phyloP scores from a whole-genome alignment of 2,113 vertebrate genomes.

The Oceanodroma tethys region DNA sequence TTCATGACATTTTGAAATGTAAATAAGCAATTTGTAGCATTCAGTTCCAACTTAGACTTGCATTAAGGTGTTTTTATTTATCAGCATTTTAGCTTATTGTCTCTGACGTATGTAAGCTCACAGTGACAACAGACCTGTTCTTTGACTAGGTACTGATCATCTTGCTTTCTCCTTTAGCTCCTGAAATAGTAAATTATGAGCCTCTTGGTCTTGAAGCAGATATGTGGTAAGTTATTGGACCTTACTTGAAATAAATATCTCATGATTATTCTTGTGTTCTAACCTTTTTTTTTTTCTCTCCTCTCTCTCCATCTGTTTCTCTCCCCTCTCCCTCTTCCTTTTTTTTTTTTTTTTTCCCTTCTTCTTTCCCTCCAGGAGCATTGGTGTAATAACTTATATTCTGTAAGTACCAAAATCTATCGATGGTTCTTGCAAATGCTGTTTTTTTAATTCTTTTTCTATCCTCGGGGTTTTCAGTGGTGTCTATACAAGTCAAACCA shows the following conservation, averaged over 20 bases:
- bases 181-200: conserved; percentile 98
- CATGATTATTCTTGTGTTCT: neutral
- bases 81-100: neutral
- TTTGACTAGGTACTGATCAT: neutral
- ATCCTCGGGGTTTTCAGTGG: neutral
- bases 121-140: neutral
- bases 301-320: neutral
- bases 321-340: neutral
- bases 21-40: neutral
- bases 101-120: neutral
- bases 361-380: conserved; percentile 73
- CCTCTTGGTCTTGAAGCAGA: conserved; percentile 96
- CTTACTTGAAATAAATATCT: conserved; percentile 20
- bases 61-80: neutral
- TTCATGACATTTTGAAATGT: neutral
- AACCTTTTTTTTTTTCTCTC: conserved; percentile 1
- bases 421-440: neutral
- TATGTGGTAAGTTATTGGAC: conserved; percentile 90
- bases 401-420: conserved; percentile 78
- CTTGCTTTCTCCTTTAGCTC: conserved; percentile 81
- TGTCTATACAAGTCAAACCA: neutral
- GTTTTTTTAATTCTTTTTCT: neutral
- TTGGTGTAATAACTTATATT: conserved; percentile 87
- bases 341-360: neutral
- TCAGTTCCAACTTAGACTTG: neutral